phyloP scores from a whole-genome alignment of 2,113 vertebrate species.

The Neodontobutis hainanensis region DNA sequence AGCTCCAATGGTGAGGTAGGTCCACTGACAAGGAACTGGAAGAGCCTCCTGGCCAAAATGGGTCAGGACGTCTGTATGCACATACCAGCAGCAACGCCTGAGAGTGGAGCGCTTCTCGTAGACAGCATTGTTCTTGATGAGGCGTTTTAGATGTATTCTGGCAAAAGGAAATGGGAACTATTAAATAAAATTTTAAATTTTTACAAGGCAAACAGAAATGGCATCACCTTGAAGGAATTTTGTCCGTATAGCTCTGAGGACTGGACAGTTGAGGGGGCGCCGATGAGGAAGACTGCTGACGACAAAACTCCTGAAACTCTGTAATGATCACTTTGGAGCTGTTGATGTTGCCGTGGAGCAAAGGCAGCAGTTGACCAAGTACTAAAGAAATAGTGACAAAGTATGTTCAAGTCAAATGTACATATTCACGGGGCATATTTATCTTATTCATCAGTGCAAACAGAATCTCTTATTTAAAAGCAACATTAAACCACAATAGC shows the following conservation, averaged over 20 bases:
- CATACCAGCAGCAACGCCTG: slow-evolving; percentile 92
- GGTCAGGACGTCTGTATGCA: slow-evolving; percentile 85
- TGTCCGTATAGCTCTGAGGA: slow-evolving; percentile 63
- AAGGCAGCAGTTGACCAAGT: slow-evolving; percentile 83
- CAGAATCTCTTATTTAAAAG: too few species aligned
- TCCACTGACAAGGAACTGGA: slow-evolving; percentile 93
- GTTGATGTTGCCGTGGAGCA: slow-evolving; percentile 92
- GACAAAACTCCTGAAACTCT: slow-evolving; percentile 92
- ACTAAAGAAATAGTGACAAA: slow-evolving; percentile 34
- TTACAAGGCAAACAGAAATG: not conserved
- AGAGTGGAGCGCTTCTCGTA: slow-evolving; percentile 90
- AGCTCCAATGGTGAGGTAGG: slow-evolving; percentile 84
- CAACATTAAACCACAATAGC: too few species aligned
- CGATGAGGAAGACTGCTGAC: slow-evolving; percentile 62
- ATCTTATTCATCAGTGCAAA: too few species aligned
- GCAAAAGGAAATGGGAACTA: slow-evolving; percentile 19
- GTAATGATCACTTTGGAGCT: slow-evolving; percentile 92
- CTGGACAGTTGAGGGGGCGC: slow-evolving; percentile 52
- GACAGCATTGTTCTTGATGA: slow-evolving; percentile 89
- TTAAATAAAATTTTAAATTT: too few species aligned
- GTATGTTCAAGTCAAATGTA: not conserved
- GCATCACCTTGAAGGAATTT: slow-evolving; percentile 83
- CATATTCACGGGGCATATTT: too few species aligned
- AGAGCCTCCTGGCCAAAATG: slow-evolving; percentile 84
- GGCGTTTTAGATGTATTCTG: slow-evolving; percentile 86